These are phyloP conservation scores for Cephus pulcher DNA, from an alignment of 2,888 invertebrate species.

Conservation along the genomic window DNA sequence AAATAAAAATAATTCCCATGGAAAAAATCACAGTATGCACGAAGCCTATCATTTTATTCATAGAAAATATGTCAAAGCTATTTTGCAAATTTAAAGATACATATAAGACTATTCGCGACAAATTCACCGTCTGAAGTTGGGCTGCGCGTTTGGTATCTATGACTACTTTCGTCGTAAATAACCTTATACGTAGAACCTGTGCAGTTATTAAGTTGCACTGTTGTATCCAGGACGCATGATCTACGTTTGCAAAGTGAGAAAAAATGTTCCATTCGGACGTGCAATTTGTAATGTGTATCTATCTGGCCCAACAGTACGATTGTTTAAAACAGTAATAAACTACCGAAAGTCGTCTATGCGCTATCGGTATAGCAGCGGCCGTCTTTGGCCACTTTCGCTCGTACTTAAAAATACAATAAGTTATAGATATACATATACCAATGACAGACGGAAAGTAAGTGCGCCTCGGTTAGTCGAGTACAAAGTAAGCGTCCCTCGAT, in stretches of 20 bases:
- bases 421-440: constrained; percentile 36
- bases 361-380: constrained; percentile 12
- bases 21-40: background rate
- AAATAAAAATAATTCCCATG: background rate
- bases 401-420: constrained; percentile 37
- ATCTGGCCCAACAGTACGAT: constrained; percentile 2
- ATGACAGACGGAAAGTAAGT: constrained; percentile 35
- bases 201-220: background rate
- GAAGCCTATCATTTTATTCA: background rate
- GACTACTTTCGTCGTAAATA: background rate
- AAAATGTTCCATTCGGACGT: background rate
- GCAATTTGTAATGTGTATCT: constrained; percentile 15
- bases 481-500: constrained; percentile 2
- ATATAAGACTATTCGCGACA: background rate
- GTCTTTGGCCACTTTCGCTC: constrained; percentile 38
- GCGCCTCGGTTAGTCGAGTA: constrained; percentile 19
- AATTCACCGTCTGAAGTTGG: background rate
- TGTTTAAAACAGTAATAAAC: constrained; percentile 31
- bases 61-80: background rate
- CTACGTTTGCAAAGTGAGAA: background rate
- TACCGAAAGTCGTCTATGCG: constrained; percentile 36
- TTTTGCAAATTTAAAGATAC: background rate
- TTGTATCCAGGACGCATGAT: background rate
- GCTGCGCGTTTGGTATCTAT: background rate
- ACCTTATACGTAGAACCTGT: background rate